phyloP scores from a whole-genome alignment of 2,113 vertebrate genomes.

The Corapipo altera region DNA sequence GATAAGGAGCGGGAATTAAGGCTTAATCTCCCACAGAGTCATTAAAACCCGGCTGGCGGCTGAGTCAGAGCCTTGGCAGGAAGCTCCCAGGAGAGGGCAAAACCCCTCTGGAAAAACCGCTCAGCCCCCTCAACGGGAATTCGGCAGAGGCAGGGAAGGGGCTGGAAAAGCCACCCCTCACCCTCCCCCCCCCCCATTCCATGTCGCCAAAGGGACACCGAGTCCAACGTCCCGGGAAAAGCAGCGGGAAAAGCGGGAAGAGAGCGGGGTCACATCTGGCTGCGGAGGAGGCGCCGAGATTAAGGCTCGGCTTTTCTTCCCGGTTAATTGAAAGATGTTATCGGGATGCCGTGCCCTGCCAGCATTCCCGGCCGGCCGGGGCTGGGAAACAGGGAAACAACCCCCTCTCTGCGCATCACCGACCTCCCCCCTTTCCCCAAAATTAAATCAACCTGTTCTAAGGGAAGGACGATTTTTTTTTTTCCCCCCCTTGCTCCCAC shows the following conservation, averaged over 20 bases:
- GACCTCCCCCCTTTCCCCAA: accelerated
- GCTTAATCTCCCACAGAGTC: not conserved
- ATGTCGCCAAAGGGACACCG: not conserved
- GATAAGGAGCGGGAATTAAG: constrained; percentile 24
- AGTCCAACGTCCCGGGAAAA: not conserved
- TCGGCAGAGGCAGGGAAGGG: accelerated
- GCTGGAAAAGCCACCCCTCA: not conserved
- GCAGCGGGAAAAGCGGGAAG: not conserved
- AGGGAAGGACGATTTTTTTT: not conserved
- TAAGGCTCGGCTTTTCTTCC: not conserved
- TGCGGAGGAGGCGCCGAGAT: not conserved
- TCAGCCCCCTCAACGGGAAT: not conserved
- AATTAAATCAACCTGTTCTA: accelerated
- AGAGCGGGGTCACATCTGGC: not conserved
- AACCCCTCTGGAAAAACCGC: accelerated
- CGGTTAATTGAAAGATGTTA: not conserved
- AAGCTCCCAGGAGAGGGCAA: not conserved
- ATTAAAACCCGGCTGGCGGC: not conserved
- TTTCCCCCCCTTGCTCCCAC: not conserved
- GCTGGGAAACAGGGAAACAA: not conserved
- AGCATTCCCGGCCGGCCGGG: not conserved
- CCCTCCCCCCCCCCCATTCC: not conserved
- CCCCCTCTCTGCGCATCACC: accelerated
- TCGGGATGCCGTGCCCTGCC: not conserved
- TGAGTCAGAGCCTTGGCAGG: not conserved